A percentile compares a stretch with the other conserved stretches of the same genome.
These are phyloP conservation scores for Crepidodera aurea DNA, from an alignment of 2,888 invertebrate species.

Conservation along the genomic window DNA sequence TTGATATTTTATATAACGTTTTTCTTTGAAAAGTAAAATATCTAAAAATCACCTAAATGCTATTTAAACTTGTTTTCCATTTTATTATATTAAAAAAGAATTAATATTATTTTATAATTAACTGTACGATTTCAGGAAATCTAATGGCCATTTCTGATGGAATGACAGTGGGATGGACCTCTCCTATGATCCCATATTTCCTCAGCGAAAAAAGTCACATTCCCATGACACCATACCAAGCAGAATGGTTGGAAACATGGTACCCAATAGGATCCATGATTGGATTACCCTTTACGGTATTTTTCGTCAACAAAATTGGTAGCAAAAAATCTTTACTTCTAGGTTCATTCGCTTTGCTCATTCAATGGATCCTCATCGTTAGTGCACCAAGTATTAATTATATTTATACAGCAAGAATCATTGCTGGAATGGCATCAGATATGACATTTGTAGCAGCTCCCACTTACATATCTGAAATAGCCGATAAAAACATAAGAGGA, in stretches of 20 bases:
- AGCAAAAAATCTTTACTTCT: slow-evolving; percentile 55
- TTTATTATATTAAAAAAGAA: too few relatives aligned
- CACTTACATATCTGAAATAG: slow-evolving; percentile 60
- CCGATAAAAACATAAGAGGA: slow-evolving; percentile 59
- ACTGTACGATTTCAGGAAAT: slow-evolving; percentile 54
- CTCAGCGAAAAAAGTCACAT: slow-evolving; percentile 51
- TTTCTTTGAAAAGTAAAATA: too few relatives aligned
- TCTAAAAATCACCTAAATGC: too few relatives aligned
- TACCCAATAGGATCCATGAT: slow-evolving; percentile 48
- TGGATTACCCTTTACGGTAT: slow-evolving; percentile 56
- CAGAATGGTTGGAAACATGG: slow-evolving; percentile 50
- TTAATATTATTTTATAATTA: too few relatives aligned
- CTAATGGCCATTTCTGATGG: slow-evolving; percentile 59
- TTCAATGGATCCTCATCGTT: slow-evolving; percentile 56
- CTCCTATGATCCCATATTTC: slow-evolving; percentile 57
- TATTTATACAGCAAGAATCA: slow-evolving; percentile 54
- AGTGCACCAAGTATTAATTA: slow-evolving; percentile 51
- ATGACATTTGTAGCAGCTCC: slow-evolving; percentile 60
- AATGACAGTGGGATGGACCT: slow-evolving; percentile 60
- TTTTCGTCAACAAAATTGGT: slow-evolving; percentile 53
- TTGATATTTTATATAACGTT: too few relatives aligned
- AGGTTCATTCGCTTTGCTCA: slow-evolving; percentile 53
- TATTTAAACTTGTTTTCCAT: too few relatives aligned
- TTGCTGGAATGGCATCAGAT: slow-evolving; percentile 58
- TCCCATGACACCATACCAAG: slow-evolving; percentile 47